Percentiles rank a stretch among this genome's conserved stretches.
These are phyloP conservation scores for Poecilus cupreus DNA, from an alignment of 2,888 invertebrate species.

Conservation along the genomic window DNA sequence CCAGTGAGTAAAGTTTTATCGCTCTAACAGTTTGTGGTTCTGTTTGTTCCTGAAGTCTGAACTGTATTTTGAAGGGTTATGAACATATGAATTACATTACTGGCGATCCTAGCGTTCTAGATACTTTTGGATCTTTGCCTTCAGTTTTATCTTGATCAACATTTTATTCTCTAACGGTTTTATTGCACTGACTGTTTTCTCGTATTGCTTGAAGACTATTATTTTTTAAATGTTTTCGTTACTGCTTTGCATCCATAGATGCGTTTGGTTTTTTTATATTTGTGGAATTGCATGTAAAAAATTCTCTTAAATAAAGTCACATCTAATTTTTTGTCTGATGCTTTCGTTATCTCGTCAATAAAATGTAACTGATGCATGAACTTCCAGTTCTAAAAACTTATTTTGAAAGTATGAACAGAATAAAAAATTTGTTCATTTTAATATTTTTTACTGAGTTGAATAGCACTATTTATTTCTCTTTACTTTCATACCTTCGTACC, in stretches of 20 bases:
- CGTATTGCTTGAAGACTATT: no score
- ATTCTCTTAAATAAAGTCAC: not conserved
- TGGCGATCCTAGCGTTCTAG: not conserved
- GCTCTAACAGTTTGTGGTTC: slow-evolving; percentile 22
- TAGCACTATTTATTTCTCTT: slow-evolving; percentile 7
- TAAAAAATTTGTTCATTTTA: not conserved
- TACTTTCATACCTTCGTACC: no score
- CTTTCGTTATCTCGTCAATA: not conserved
- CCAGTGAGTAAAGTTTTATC: slow-evolving; percentile 39
- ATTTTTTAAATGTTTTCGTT: no score
- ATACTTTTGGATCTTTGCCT: slow-evolving; percentile 35
- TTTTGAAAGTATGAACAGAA: not conserved
- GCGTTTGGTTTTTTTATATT: no score
- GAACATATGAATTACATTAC: slow-evolving; percentile 50
- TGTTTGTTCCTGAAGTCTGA: slow-evolving; percentile 31
- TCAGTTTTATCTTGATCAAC: not conserved
- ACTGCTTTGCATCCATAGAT: no score
- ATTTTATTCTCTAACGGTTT: slow-evolving; percentile 6
- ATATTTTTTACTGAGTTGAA: slow-evolving; percentile 3
- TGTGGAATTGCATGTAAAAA: no score
- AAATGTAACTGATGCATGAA: not conserved
- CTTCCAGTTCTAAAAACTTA: not conserved
- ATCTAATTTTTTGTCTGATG: not conserved
- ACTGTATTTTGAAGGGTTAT: slow-evolving; percentile 45
- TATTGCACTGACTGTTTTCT: no score